phyloP scores from a whole-genome alignment of 1,140 invertebrate genomes.

The Drosophila obscura region DNA sequence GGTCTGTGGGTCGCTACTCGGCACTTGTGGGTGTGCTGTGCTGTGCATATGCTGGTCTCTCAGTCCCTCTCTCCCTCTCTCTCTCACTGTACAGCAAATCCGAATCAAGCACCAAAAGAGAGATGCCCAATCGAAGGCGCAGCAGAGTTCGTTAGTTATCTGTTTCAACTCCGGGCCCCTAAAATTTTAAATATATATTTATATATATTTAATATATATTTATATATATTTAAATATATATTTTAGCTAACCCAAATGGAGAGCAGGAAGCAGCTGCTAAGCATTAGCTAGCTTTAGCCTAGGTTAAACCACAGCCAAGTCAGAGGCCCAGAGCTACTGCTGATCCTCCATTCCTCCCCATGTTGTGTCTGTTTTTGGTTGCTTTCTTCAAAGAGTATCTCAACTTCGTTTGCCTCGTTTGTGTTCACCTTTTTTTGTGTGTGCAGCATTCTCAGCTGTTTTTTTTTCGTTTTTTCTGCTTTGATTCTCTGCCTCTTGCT shows the following conservation, averaged over 20 bases:
- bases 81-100: not conserved
- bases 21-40: constrained; percentile 19
- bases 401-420: constrained; percentile 1
- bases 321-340: too few species aligned
- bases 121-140: not conserved
- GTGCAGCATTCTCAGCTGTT: constrained; percentile 7
- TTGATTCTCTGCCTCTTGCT: constrained; percentile 14
- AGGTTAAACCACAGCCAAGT: too few species aligned
- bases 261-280: too few species aligned
- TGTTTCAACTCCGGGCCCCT: too few species aligned
- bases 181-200: too few species aligned
- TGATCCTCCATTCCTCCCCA: too few species aligned
- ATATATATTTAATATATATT: too few species aligned
- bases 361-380: not conserved
- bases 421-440: not conserved
- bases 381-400: constrained; percentile 6
- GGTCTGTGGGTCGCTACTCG: constrained; percentile 12
- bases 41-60: constrained; percentile 32
- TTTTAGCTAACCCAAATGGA: too few species aligned
- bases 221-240: too few species aligned
- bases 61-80: too few species aligned
- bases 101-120: constrained; percentile 19
- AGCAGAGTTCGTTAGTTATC: not conserved
- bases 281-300: too few species aligned
- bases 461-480: not conserved